Base-by-base conservation (phyloP, 1,140 invertebrate species). In the Drosophila pectinifera region DNA sequence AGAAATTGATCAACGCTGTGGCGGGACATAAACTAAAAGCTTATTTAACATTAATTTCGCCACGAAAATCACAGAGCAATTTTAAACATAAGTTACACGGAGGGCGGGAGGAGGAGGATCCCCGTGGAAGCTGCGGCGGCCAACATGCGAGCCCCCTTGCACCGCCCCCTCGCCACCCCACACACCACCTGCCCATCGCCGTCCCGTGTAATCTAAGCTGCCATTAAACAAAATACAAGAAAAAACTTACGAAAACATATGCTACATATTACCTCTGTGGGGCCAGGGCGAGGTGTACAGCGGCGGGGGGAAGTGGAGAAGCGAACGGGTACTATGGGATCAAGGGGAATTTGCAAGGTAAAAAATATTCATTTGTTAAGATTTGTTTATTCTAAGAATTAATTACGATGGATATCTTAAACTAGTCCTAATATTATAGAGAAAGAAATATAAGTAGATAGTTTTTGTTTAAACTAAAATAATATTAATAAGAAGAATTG, bases 41-140 rank as follows among this genome's bases (percentile, higher is more conserved):
- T 90, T 89, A 89, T 85, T 89, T 89, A 89, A 89, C 84, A 89
- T 89, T 89, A 89, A 89, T 89, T 89, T 89, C 85, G 80, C 84
- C 85, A 90, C 84, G 84, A 89, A 89, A 89, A 89, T 90, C 84
- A 89, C 84, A 88, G 80, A 84, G 85, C 84, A 88, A 88, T 88
- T 89, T 88, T 65, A 78, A 88, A 88, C 84, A 89, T 88, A 85
- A 78, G 84, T 89, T 88, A 89, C 84, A 88, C 53, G 46, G n/a
- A 11, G 45, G 51, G 11, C 51, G 13, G 34, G 34, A 68, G n/a
- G 28, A 22, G 26, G 34, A 34, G n/a, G 10, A 39, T 8, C 42
- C 68, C 82, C 63, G 56, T 77, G 80, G 81, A 80, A 85, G 77
- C 81, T 41, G 59, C 82, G 34, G 59, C 54, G 69, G 53, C 48